phyloP scores from a whole-genome alignment of 2,113 vertebrate species.

The Urocolius indicus region DNA sequence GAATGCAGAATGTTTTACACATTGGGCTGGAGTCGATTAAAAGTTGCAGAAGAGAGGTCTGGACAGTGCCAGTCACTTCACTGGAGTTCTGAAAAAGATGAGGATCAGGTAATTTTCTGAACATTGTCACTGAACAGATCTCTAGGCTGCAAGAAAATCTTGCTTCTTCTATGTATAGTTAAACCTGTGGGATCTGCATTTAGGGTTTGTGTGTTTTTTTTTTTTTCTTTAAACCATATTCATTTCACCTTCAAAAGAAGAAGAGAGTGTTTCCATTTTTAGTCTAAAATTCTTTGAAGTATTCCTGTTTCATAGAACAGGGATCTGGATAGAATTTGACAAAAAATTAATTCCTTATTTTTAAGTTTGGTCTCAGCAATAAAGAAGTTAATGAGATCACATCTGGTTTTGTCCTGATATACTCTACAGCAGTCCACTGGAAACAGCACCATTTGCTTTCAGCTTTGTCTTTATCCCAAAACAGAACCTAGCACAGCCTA shows the following conservation, averaged over 20 bases:
- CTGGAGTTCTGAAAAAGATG: background rate
- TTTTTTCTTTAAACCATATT: background rate
- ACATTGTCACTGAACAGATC: background rate
- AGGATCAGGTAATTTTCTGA: background rate
- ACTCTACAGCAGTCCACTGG: background rate
- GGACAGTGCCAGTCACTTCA: background rate
- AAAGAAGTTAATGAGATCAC: slow-evolving; percentile 50
- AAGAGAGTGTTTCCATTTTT: slow-evolving; percentile 53
- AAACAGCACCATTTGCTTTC: background rate
- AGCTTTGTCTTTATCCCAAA: background rate
- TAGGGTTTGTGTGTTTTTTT: background rate
- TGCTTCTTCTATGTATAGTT: background rate
- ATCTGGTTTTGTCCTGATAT: slow-evolving; percentile 24
- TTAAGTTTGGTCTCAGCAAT: slow-evolving; percentile 18
- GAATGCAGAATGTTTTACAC: background rate
- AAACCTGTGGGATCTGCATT: background rate
- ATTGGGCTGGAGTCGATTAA: background rate
- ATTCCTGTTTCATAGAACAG: background rate
- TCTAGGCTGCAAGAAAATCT: background rate
- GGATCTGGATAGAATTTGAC: slow-evolving; percentile 46
- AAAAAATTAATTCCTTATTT: slow-evolving; percentile 52
- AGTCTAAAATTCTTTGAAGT: slow-evolving; percentile 63
- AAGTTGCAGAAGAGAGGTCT: background rate
- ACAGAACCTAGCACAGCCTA: background rate
- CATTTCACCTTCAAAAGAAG: slow-evolving; percentile 41